Base-by-base conservation (phyloP, 2,113 vertebrate genomes). In the Equus przewalskii region DNA sequence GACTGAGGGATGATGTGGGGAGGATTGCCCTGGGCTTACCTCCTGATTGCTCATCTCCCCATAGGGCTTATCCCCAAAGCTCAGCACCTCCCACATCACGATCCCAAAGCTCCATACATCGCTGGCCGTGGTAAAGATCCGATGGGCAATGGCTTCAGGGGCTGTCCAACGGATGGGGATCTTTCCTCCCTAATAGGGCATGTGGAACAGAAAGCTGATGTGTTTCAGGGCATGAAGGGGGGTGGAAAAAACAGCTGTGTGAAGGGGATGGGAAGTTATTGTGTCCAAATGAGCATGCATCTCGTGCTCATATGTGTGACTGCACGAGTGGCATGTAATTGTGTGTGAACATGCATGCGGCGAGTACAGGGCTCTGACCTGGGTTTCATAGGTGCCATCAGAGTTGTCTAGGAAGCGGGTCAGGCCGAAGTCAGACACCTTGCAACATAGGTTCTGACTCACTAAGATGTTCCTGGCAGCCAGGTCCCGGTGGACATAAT, bases 31-130 rank as follows among this genome's bases (percentile, higher is more conserved):
- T 60, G 1, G 81, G 26, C 89, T 98, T 94, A 99, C 99, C 99
- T 99, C 99, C 96, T 99, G 99, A 90, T 99, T 99, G 95, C 95
- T 98, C 99, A 99, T 99, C 49, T 98, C 97, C n/a, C 99, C 99
- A 0, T 99, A 99, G 0, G 99, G 99, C 89, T 99, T 99, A 98
- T 99, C 99, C 75, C 99, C 99, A 86, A 99, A 99, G 26, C 99
- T 99, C 24, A 99, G 97, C 97, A 99, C 99, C 88, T 99, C 99
- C 99, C 99, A 99, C 98, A 99, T 99, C 81, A 99, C 99, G 0
- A 99, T 99, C 64, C 99, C 99, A 83, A 99, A 99, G 97, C 99
- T 99, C 99, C 99, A 99, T 87, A 99, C 98, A 1, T 99, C 99
- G 2, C 99, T 99, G 95, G 99, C 98, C 0, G 98, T 98, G 58